Base-by-base conservation (phyloP, 2,113 vertebrate species). In the Boleophthalmus pectinirostris region DNA sequence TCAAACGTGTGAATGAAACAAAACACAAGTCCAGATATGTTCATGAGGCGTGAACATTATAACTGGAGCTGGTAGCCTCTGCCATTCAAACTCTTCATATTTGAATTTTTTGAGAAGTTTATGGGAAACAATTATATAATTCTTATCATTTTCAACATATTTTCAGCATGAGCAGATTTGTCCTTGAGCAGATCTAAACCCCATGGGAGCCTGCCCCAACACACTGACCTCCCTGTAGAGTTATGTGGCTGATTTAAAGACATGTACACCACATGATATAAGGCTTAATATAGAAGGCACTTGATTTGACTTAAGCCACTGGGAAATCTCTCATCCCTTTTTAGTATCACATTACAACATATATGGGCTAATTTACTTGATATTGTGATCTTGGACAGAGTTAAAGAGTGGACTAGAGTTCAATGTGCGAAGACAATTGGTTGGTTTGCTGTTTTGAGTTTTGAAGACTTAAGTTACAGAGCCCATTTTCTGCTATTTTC, bases 321-420 rank as follows among this genome's bases (percentile, higher is more conserved):
- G 85, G 87, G 85, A 84, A 82, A 89, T 81, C 5, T 88, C 69
- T 35, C 29, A 47, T 84, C 82, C 78, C 68, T 68, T 86, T 74
- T 77, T 67, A 74, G 77, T 24, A 5, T 61, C 4, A 64, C 16
- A 35, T 33, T 18, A 16, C 16, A 61, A 61, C 33, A 64, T 38
- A 64, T n/a, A 38, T 35, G 61, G 33, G 29, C 33, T 64, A 20
- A 64, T 64, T n/a, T 64, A 25, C 58, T 33, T 18, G 0, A 3
- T 16, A n/a, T 57, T 24, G 56, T 24, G 12, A 57, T 57, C 56
- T 57, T 15, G 23, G 56, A 57, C 54, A n/a, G 29, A 29, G 29
- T 29, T 29, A 29, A 2, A 29, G 29, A 29, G 29, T 29, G 29
- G 2, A 29, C 29, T 29, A 4, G 2, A 29, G 29, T 29, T 29